Base-by-base conservation (phyloP, 2,797 vertebrate genomes). In the Trematocara caparti region DNA sequence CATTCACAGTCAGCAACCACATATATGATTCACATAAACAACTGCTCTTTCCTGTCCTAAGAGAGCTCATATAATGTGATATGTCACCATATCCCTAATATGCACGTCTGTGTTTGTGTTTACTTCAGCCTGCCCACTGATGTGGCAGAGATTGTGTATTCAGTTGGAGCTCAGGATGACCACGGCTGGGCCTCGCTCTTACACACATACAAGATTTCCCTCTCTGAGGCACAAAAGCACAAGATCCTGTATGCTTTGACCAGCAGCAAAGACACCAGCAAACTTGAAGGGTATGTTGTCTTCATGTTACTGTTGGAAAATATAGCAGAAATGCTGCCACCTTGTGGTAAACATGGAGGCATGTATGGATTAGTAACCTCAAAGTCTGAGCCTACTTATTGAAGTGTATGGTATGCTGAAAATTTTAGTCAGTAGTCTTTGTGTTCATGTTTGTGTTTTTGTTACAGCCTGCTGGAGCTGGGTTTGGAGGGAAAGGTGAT, bases 401-500 rank as follows among this genome's bases (percentile, higher is more conserved):
- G 64, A 69, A 30, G 38, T 64, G 36, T 27, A 15, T 73, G 21
- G 13, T 38, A 55, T 49, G 36, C 34, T 45, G 24, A 6, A 30
- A 12, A 32, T 24, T 66, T 24, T 34, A 64, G 3, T 73, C 0
- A 59, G 11, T 13, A 14, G n/a, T 36, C 8, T 51, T 24, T 76
- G 32, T 71, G 32, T 27, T 27, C 8, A 43, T 80, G 72, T 84
- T 36, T 83, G 75, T 78, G 34, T 82, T 36, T 91, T n/a, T 76
- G 5, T 75, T 89, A 5, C 82, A 97, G 96, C 76, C 85, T 97
- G 77, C 83, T 97, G 75, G 90, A 95, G 47, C 82, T 97, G 71
- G 95, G 94, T 85, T 93, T 97, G 86, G 92, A 96, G 74, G 95
- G 96, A 53, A 90, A 95, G 19, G 85, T 96, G 77, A 96, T 96